Percentiles rank a stretch among this genome's conserved stretches.
Evolutionary conservation across 2,888 invertebrate genomes (phyloP).

Genomic region (Drosophila pegasa): DNA sequence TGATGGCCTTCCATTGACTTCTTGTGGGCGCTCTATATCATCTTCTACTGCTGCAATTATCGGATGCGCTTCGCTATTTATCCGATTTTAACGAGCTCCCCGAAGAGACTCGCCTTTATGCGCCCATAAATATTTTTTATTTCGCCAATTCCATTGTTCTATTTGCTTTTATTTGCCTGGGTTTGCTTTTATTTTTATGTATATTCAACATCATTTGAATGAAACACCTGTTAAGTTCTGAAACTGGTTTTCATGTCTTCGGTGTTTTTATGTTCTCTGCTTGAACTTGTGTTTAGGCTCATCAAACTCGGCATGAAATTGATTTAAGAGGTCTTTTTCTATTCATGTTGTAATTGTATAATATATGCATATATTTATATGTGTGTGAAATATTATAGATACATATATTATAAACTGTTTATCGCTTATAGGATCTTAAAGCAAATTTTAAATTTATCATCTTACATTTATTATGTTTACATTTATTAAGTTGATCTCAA

Average conservation of each 20-base stretch:
- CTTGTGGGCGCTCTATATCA: conserved; percentile 59
- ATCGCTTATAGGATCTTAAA: neutral
- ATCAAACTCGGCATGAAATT: conserved; percentile 62
- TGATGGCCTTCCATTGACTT: conserved; percentile 45
- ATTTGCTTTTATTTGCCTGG: conserved; percentile 35
- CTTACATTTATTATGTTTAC: neutral
- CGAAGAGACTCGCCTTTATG: conserved; percentile 47
- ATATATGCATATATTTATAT: neutral
- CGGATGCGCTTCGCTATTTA: conserved; percentile 33
- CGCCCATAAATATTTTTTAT: conserved; percentile 49
- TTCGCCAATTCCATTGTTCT: conserved; percentile 38
- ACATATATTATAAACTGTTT: neutral
- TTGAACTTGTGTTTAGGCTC: conserved; percentile 17
- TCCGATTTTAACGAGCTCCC: conserved; percentile 55
- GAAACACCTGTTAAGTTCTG: conserved; percentile 68
- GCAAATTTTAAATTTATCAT: neutral
- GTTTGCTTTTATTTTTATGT: conserved; percentile 24
- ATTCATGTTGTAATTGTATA: neutral
- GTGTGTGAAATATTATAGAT: neutral
- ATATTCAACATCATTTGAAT: conserved; percentile 50
- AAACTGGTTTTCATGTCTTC: conserved; percentile 61
- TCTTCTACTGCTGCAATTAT: conserved; percentile 27
- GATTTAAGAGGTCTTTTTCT: conserved; percentile 28
- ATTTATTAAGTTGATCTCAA: neutral
- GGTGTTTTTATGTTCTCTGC: conserved; percentile 20